Percentiles rank a stretch among this genome's conserved stretches.
Conservation (phyloP, 2,888 invertebrate genomes). For the Himalopsyche anomala region DNA sequence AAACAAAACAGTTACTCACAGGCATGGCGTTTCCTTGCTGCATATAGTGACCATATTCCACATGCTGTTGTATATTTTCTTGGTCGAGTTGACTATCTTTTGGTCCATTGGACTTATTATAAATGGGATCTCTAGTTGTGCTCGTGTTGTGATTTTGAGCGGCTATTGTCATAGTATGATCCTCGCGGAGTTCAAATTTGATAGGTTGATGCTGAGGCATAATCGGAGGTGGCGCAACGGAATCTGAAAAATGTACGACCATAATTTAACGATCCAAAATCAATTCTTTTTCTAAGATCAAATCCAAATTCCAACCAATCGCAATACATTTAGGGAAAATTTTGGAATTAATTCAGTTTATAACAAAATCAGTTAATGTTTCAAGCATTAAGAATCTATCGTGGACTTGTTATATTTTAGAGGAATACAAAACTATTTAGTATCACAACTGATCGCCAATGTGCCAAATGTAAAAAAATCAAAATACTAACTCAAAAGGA, state of each 20-base stretch:
- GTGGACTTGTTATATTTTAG: too few species aligned
- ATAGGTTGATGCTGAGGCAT: constrained; percentile 74
- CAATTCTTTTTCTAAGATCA: too few species aligned
- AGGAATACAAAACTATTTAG: too few species aligned
- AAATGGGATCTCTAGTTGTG: neutral
- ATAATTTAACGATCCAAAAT: too few species aligned
- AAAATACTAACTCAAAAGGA: too few species aligned
- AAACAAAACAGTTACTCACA: neutral
- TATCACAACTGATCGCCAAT: too few species aligned
- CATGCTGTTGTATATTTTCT: constrained; percentile 29
- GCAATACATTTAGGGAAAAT: too few species aligned
- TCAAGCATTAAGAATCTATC: too few species aligned
- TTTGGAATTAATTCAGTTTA: too few species aligned
- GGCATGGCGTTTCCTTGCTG: neutral
- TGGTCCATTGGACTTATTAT: constrained; percentile 3
- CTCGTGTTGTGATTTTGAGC: constrained; percentile 24
- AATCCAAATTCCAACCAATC: too few species aligned
- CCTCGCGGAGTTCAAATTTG: constrained; percentile 76
- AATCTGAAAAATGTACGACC: constrained; percentile 68
- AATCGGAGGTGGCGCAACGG: constrained; percentile 72
- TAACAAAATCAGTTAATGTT: too few species aligned
- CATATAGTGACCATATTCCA: constrained; percentile 19
- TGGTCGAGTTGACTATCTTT: constrained; percentile 16
- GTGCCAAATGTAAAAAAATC: too few species aligned
- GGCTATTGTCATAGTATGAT: constrained; percentile 75